Percentiles rank a stretch among this genome's conserved stretches.
Evolutionary conservation across 2,113 vertebrate genomes (phyloP).

Genomic region (Picathartes gymnocephalus): DNA sequence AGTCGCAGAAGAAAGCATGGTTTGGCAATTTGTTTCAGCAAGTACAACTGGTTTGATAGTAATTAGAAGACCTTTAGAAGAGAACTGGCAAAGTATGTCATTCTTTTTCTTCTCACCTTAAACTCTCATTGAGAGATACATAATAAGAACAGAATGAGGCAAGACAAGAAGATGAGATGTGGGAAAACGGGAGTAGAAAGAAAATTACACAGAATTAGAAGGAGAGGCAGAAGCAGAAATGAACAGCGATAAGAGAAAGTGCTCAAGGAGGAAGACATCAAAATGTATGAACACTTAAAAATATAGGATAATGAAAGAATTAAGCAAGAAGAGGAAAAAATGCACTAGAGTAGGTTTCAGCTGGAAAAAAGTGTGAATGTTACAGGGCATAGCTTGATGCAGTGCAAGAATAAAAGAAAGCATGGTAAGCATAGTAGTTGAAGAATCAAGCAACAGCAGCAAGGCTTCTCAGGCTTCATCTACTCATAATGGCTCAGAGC

Average conservation of each 20-base stretch:
- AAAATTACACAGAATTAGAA: background rate
- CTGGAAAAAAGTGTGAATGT: background rate
- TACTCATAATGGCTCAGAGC: background rate
- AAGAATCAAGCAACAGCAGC: background rate
- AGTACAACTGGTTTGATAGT: background rate
- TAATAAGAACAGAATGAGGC: background rate
- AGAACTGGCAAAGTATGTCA: background rate
- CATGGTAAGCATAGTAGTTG: background rate
- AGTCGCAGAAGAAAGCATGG: background rate
- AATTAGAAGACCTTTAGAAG: background rate
- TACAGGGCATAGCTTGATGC: background rate
- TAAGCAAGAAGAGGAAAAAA: background rate
- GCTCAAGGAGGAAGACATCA: background rate
- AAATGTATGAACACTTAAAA: background rate
- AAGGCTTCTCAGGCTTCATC: background rate
- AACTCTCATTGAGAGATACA: background rate
- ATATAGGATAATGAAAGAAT: background rate
- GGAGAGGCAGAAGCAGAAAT: background rate
- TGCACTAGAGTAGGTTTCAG: background rate
- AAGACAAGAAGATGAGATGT: background rate
- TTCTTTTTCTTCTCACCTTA: background rate
- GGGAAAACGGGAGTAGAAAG: background rate
- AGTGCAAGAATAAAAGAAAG: background rate
- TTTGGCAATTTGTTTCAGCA: background rate
- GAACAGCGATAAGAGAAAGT: background rate